phyloP scores from a whole-genome alignment of 2,113 vertebrate species.

The Etheostoma cragini region DNA sequence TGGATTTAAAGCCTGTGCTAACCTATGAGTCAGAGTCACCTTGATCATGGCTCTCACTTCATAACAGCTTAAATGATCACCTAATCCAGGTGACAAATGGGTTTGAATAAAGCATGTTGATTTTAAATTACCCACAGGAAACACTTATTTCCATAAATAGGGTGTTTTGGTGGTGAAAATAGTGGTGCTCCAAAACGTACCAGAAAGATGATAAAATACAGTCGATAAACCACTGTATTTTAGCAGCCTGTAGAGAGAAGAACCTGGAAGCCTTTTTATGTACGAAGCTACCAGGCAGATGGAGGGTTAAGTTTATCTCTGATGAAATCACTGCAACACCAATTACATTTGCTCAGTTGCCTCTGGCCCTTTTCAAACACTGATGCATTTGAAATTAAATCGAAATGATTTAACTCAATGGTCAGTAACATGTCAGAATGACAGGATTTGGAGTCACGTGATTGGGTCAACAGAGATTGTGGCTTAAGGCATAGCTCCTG shows the following conservation, averaged over 20 bases:
- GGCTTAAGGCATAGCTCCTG: too few relatives aligned
- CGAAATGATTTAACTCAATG: constrained; percentile 16
- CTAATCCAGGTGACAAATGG: not conserved
- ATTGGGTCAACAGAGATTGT: too few relatives aligned
- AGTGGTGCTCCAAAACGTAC: not conserved
- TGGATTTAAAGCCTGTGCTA: constrained; percentile 33
- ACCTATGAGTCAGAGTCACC: constrained; percentile 54
- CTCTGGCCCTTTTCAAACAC: constrained; percentile 28
- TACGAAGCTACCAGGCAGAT: not conserved
- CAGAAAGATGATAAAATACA: not conserved
- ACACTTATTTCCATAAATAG: not conserved
- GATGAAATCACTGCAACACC: constrained; percentile 41
- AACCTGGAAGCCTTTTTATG: not conserved
- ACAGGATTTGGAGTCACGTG: not conserved
- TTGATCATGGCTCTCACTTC: constrained; percentile 13
- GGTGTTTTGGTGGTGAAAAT: too few relatives aligned
- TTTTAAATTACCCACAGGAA: not conserved
- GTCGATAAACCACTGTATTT: not conserved
- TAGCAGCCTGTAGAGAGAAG: not conserved
- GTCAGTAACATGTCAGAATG: constrained; percentile 19
- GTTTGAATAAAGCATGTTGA: constrained; percentile 1
- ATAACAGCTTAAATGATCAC: not conserved
- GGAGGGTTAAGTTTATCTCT: constrained; percentile 28
- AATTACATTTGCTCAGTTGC: constrained; percentile 29
- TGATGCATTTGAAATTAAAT: constrained; percentile 16